Evolutionary conservation across 2,113 vertebrate species (phyloP).

Genomic region (Tinamus guttatus): DNA sequence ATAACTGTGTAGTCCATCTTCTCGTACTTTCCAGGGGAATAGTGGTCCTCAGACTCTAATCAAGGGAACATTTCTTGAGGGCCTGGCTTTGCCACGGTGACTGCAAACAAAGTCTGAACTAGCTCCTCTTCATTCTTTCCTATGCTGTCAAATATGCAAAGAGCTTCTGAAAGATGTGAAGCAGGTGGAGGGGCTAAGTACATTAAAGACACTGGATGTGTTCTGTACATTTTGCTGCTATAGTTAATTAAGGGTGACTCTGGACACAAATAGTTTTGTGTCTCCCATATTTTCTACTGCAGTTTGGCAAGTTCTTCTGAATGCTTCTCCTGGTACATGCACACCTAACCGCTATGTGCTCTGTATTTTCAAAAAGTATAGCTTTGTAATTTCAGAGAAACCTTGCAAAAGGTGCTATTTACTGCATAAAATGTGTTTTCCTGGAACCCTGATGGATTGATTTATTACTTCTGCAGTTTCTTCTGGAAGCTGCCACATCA

Average conservation of each 20-base stretch:
- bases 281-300: background rate
- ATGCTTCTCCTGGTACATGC: rapidly evolving
- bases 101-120: background rate
- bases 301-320: background rate
- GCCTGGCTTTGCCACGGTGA: background rate
- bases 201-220: background rate
- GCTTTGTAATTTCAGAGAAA: background rate
- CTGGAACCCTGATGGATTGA: background rate
- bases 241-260: background rate
- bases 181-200: background rate
- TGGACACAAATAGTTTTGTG: background rate
- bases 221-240: background rate
- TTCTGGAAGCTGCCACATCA: background rate
- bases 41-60: background rate
- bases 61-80: background rate
- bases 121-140: rapidly evolving
- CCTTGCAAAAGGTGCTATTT: background rate
- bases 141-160: rapidly evolving
- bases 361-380: rapidly evolving
- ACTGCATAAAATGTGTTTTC: background rate
- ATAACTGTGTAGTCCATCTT: rapidly evolving
- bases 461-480: background rate
- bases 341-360: rapidly evolving
- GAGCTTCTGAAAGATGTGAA: background rate
- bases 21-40: rapidly evolving